Evolutionary conservation across 1,140 invertebrate species (phyloP), one percentile per base, ranked within the genome.

Genomic region (Ectropis grisescens): DNA sequence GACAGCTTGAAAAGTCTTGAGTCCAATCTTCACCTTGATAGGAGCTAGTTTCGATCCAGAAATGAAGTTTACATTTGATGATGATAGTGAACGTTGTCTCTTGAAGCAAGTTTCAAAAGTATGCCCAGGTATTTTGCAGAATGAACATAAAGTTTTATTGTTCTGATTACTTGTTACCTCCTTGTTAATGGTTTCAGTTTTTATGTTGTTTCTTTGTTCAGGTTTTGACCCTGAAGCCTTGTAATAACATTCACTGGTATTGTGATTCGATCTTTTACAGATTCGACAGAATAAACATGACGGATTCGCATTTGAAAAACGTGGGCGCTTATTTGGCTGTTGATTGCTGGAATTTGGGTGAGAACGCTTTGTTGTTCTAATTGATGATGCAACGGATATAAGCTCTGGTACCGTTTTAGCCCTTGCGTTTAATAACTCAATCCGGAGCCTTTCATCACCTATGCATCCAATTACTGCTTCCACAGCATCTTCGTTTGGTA

Each of bases 21-120:
- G 7, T n/a, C 25, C 24, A 23, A 35, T 10, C 1, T 10, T 13
- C 11, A 35, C 11, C 6, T 10, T 23, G 5, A 37, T 37, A 11
- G 14, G 24, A 19, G 13, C 22, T 12, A 33, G 8, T 11, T 26
- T 32, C 13, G 24, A 14, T 22, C 9, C 9, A 9, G 4, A 5
- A 22, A 4, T 22, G 19, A 5, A 5, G 19, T 4, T 22, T 22
- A 22, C 9, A 9, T 4, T 5, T 4, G 4, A 22, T 22, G 9
- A 5, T 4, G 4, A 5, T 5, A 22, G 19, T 5, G 19, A 4
- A 22, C 4, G 4, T 22, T 22, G 19, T 9, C 9, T 22, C 32
- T 53, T 29, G 0, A 28, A 49, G 16, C 54, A 57, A 6, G 16
- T 41, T 10, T 57, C 53, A 33, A 38, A 52, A n/a, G 46, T 46